Conservation (phyloP, 2,888 invertebrate species). For the Geotrupes spiniger region DNA sequence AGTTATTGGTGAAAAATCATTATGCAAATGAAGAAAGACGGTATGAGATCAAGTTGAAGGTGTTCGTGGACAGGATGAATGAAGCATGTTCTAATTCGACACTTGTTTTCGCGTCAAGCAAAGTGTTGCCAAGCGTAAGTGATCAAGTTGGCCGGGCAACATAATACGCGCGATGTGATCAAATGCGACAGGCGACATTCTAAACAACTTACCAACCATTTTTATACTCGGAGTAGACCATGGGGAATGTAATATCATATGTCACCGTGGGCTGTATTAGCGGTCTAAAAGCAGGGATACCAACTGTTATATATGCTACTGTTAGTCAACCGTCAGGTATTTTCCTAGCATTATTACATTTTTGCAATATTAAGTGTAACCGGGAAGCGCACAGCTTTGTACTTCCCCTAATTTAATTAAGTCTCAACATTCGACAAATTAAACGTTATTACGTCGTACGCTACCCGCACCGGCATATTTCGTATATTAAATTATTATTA, state of each 20-base stretch:
- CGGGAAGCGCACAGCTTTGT: no score
- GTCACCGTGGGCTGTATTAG: slow-evolving; percentile 26
- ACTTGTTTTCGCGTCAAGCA: slow-evolving; percentile 34
- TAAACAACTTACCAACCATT: slow-evolving; percentile 31
- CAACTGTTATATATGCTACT: slow-evolving; percentile 28
- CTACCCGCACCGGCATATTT: not conserved
- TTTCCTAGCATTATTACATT: slow-evolving; percentile 18
- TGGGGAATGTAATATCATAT: slow-evolving; percentile 28
- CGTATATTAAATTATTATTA: not conserved
- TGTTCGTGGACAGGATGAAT: slow-evolving; percentile 33
- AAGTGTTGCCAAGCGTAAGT: slow-evolving; percentile 33
- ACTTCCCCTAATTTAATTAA: no score
- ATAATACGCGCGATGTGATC: slow-evolving; percentile 30
- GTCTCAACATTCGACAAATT: not conserved
- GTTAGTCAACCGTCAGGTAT: slow-evolving; percentile 21
- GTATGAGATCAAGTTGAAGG: slow-evolving; percentile 26
- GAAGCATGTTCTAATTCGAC: slow-evolving; percentile 35
- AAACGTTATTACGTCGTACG: not conserved
- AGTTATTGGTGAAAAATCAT: slow-evolving; percentile 24
- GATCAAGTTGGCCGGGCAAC: slow-evolving; percentile 32
- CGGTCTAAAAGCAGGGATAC: slow-evolving; percentile 21
- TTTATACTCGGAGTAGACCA: slow-evolving; percentile 27
- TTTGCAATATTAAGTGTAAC: slow-evolving; percentile 1
- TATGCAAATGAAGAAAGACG: slow-evolving; percentile 28
- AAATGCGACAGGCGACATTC: slow-evolving; percentile 31